These are phyloP conservation scores for Panagrolaimus sp. DNA, from an alignment of 1,140 invertebrate species.

Conservation along the genomic window DNA sequence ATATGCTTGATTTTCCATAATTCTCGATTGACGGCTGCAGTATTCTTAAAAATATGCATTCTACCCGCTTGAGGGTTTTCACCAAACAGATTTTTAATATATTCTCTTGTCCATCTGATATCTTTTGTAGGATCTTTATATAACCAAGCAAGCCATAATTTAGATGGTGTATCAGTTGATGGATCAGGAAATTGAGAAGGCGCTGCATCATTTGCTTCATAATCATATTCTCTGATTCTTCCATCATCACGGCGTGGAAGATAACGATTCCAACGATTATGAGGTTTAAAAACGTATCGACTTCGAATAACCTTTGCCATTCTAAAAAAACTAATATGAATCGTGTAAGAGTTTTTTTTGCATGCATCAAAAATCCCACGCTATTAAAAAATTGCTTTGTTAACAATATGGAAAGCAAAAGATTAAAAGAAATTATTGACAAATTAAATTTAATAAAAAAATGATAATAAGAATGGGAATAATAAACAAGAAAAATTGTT, in stretches of 20 bases:
- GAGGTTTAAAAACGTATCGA: constrained; percentile 43
- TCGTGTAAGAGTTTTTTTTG: no score
- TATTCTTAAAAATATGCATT: constrained; percentile 54
- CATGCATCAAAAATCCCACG: no score
- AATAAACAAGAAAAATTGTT: no score
- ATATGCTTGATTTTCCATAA: constrained; percentile 56
- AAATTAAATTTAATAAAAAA: no score
- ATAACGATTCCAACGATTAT: constrained; percentile 50
- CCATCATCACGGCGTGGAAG: constrained; percentile 47
- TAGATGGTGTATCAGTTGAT: constrained; percentile 41
- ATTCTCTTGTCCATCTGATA: constrained; percentile 30
- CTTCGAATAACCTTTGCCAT: constrained; percentile 42
- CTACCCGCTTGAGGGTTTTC: constrained; percentile 38
- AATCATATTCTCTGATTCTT: constrained; percentile 35
- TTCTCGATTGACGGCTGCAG: constrained; percentile 42
- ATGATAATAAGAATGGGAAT: no score
- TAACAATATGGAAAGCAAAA: no score
- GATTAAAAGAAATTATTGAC: no score
- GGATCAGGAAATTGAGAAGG: constrained; percentile 39
- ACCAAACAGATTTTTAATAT: constrained; percentile 45
- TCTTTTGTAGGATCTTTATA: constrained; percentile 36
- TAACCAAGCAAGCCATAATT: constrained; percentile 54
- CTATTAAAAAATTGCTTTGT: no score
- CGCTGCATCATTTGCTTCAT: constrained; percentile 31
- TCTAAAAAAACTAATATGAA: not conserved